Percentiles rank a stretch among this genome's conserved stretches.
Evolutionary conservation across 2,888 invertebrate species (phyloP).

Genomic region (Drosophila ochracea): DNA sequence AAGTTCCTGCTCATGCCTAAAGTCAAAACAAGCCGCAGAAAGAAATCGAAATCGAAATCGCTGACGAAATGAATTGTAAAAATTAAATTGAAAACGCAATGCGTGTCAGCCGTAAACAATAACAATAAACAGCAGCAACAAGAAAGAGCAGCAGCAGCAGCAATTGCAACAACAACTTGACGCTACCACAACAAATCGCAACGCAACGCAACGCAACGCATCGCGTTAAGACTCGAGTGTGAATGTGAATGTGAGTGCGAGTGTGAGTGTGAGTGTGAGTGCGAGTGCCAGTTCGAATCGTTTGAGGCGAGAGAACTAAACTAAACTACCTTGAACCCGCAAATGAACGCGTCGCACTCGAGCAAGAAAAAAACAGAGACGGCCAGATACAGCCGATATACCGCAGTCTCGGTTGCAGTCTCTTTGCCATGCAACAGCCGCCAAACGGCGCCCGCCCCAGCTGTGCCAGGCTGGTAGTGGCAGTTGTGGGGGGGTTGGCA

Average conservation of each 20-base stretch:
- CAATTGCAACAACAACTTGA: constrained; percentile 10
- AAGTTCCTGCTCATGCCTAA: neutral
- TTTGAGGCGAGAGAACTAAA: constrained; percentile 59
- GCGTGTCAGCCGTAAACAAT: constrained; percentile 46
- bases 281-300: constrained; percentile 28
- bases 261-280: constrained; percentile 3
- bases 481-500: neutral
- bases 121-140: neutral
- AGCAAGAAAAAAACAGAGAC: constrained; percentile 33
- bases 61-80: constrained; percentile 47
- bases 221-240: constrained; percentile 22
- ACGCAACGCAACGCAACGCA: constrained; percentile 13
- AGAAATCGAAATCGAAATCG: constrained; percentile 19
- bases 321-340: constrained; percentile 78
- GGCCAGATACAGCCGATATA: constrained; percentile 36
- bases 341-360: constrained; percentile 53
- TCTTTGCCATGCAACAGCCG: neutral
- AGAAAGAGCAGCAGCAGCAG: constrained; percentile 19
- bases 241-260: neutral
- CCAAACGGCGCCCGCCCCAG: constrained; percentile 21
- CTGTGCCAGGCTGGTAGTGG: neutral
- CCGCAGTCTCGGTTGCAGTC: constrained; percentile 11
- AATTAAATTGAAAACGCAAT: constrained; percentile 43
- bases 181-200: constrained; percentile 37
- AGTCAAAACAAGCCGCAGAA: constrained; percentile 34